phyloP scores from a whole-genome alignment of 1,140 invertebrate genomes.

The Drosophila truncata region DNA sequence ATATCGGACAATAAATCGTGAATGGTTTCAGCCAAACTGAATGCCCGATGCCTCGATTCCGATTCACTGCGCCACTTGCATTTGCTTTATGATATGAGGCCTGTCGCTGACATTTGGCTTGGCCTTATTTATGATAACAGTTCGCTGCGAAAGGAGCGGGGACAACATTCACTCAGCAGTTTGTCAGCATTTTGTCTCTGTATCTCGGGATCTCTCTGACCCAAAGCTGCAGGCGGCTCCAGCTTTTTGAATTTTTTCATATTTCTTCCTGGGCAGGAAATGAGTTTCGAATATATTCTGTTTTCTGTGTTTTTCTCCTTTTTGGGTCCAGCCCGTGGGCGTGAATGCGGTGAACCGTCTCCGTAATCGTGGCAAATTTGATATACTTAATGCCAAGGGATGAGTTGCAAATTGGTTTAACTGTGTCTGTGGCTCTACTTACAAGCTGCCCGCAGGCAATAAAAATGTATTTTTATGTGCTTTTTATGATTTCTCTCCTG shows the following conservation, averaged over 20 bases:
- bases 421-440: conserved; percentile 43
- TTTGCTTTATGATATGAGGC: conserved; percentile 82
- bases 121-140: conserved; percentile 82
- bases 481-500: conserved; percentile 50
- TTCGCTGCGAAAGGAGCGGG: conserved; percentile 35
- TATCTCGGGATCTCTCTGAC: conserved; percentile 51
- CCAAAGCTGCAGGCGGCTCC: conserved; percentile 70
- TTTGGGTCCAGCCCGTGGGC: conserved; percentile 50
- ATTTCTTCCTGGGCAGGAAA: conserved; percentile 67
- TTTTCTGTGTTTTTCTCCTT: neutral
- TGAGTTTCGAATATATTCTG: conserved; percentile 58
- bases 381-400: conserved; percentile 55
- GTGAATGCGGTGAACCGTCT: conserved; percentile 61
- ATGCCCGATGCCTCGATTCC: conserved; percentile 72
- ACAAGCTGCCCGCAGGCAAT: conserved; percentile 59
- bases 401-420: conserved; percentile 74
- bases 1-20: conserved; percentile 81
- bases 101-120: conserved; percentile 75
- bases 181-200: conserved; percentile 79
- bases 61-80: conserved; percentile 79
- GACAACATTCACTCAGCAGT: conserved; percentile 60
- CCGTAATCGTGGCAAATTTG: conserved; percentile 69
- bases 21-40: conserved; percentile 61
- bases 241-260: conserved; percentile 41
- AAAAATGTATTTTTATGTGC: conserved; percentile 58